A percentile compares a stretch with the other conserved stretches of the same genome.
phyloP scores from a whole-genome alignment of 1,140 invertebrate genomes.

The Steinernema feltiae region DNA sequence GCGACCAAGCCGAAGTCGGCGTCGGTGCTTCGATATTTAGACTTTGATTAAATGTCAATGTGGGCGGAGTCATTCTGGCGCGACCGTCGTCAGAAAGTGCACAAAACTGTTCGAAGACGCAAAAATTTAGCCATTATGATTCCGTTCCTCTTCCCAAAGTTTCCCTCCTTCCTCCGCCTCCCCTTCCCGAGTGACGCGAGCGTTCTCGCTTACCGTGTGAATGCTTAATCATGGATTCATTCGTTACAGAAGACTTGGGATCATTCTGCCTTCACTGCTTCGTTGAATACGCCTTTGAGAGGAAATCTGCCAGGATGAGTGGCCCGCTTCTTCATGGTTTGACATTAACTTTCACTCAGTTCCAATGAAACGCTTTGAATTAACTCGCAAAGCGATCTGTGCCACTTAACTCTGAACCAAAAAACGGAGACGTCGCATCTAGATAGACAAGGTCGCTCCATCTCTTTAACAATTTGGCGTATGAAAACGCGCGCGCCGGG shows the following conservation, averaged over 20 bases:
- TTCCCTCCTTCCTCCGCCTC: not conserved
- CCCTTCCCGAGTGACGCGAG: not conserved
- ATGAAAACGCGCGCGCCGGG: no score
- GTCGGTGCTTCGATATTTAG: not conserved
- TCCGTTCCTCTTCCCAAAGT: not conserved
- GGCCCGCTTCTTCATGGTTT: not conserved
- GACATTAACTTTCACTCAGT: not conserved
- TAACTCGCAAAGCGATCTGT: no score
- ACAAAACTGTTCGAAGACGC: not conserved
- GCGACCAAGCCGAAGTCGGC: not conserved
- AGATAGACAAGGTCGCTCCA: no score
- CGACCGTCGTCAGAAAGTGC: not conserved
- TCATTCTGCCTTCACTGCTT: not conserved
- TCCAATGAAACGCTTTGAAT: not conserved
- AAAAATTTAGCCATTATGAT: constrained; percentile 11
- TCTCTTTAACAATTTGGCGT: no score
- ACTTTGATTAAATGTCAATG: constrained; percentile 11
- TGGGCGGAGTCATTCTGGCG: not conserved
- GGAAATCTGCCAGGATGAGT: not conserved
- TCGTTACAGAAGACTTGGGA: not conserved
- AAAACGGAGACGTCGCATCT: no score
- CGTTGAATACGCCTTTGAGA: not conserved
- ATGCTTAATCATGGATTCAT: not conserved
- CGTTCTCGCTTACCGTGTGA: no score
- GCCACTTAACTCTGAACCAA: no score